Percentiles rank a stretch among this genome's conserved stretches.
These are phyloP conservation scores for Pica pica DNA, from an alignment of 2,113 vertebrate species.

Conservation along the genomic window DNA sequence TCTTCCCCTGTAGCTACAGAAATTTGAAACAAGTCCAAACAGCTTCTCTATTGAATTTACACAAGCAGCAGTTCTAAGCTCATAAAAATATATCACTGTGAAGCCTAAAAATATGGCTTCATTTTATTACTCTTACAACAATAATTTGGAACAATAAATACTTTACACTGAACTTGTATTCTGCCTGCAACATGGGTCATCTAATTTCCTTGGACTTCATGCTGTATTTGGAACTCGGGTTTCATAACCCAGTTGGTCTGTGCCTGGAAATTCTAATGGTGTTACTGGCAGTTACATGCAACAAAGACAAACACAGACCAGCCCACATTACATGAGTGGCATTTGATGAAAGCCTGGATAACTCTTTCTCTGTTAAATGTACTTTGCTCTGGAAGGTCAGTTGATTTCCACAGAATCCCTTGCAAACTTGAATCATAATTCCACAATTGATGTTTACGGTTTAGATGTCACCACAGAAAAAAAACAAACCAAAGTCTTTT, in stretches of 20 bases:
- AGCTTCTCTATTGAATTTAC: conserved; percentile 57
- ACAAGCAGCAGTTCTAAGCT: conserved; percentile 33
- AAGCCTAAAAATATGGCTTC: conserved; percentile 48
- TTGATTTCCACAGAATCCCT: neutral
- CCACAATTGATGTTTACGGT: neutral
- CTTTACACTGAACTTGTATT: conserved; percentile 13
- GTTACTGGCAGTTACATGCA: neutral
- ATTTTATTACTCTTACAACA: conserved; percentile 12
- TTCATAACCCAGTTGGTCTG: neutral
- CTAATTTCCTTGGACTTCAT: neutral
- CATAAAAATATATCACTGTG: conserved; percentile 61
- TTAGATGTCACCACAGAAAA: neutral
- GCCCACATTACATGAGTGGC: neutral
- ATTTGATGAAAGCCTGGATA: neutral
- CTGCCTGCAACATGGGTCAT: conserved; percentile 3
- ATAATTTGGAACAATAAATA: conserved; percentile 57
- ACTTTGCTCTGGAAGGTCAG: neutral
- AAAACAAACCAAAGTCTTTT: neutral
- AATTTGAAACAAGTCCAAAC: conserved; percentile 58
- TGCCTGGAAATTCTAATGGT: conserved; percentile 6
- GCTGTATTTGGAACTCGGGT: neutral
- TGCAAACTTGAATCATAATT: neutral
- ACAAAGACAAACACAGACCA: neutral
- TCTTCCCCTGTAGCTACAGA: conserved; percentile 41
- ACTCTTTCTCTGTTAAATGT: neutral